Base-by-base conservation (phyloP, 2,113 vertebrate species). In the Hepsetus odoe region DNA sequence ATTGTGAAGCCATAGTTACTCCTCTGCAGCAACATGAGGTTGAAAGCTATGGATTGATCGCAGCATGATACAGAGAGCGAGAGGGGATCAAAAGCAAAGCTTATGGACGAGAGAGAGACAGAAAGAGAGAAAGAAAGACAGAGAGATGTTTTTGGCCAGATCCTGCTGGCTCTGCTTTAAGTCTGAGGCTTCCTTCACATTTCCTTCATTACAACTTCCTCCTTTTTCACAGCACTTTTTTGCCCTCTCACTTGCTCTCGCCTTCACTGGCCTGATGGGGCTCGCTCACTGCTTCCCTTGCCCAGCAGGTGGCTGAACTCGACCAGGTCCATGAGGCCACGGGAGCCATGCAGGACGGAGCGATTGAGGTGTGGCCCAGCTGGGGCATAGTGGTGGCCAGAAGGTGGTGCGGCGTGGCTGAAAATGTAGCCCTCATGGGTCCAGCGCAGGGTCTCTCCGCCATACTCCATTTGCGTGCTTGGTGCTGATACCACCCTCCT, bases 401-500 rank as follows among this genome's bases (percentile, higher is more conserved):
- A 83, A 68, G 89, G 90, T 84, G 83, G 88, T 85, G 91, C 89
- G 1, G 92, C 94, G 0, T 94, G 93, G 64, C 93, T 94, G 24
- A 96, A 94, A 89, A 95, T 94, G 91, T 96, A 96, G 13, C 95
- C 95, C 74, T 96, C 94, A 0, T 92, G 93, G 78, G 92, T 93
- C 95, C 96, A 96, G 51, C 92, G 93, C 80, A 94, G 81, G 18
- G 91, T 88, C 80, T 94, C 92, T 5, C 90, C 86, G 5, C 77
- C 77, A 18, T 91, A 93, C 84, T 94, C 94, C 78, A 90, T 80
- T 1, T 93, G 93, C 67, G 92, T 95, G 56, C 74, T 92, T 49
- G 96, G 96, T 0, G 96, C 96, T 0, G 97, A 98, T 4, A 97
- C 95, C 82, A 96, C 96, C 81, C 95, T 89, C 67, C 96, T 92